phyloP scores from a whole-genome alignment of 2,888 invertebrate genomes.

The Pristionchus arcanus region DNA sequence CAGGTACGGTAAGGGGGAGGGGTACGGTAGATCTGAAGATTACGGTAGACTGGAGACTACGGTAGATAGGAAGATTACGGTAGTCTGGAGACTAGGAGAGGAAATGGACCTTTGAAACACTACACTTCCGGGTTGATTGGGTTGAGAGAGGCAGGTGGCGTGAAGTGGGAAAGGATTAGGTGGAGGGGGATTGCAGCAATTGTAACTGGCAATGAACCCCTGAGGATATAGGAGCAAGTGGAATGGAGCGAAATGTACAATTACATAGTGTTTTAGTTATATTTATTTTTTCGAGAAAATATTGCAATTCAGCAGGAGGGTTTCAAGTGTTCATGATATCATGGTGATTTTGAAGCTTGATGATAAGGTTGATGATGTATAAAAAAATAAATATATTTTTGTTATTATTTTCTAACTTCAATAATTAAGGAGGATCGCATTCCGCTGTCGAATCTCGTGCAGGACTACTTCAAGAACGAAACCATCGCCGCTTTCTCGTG shows the following conservation, averaged over 20 bases:
- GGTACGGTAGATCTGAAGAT: too few relatives aligned
- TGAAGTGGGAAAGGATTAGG: background rate
- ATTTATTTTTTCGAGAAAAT: too few relatives aligned
- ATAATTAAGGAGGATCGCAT: background rate
- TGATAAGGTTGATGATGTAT: too few relatives aligned
- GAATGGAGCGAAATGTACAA: too few relatives aligned
- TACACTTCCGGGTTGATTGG: background rate
- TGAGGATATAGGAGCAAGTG: too few relatives aligned
- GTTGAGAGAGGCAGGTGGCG: background rate
- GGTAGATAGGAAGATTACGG: background rate
- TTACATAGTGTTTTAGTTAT: too few relatives aligned
- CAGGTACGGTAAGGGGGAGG: background rate
- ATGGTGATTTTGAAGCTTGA: too few relatives aligned
- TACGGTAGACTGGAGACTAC: background rate
- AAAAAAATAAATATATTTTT: background rate
- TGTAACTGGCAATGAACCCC: background rate
- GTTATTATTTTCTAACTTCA: too few relatives aligned
- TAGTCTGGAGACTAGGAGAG: too few relatives aligned
- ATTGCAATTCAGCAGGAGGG: too few relatives aligned
- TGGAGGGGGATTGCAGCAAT: background rate
- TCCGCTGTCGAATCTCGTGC: slow-evolving; percentile 59
- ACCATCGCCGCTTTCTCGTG: slow-evolving; percentile 61
- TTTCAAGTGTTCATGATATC: too few relatives aligned
- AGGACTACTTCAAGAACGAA: slow-evolving; percentile 66
- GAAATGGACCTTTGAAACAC: too few relatives aligned